A percentile compares a stretch with the other conserved stretches of the same genome.
These are phyloP conservation scores for Iguana delicatissima DNA, from an alignment of 2,797 vertebrate genomes.

Conservation along the genomic window DNA sequence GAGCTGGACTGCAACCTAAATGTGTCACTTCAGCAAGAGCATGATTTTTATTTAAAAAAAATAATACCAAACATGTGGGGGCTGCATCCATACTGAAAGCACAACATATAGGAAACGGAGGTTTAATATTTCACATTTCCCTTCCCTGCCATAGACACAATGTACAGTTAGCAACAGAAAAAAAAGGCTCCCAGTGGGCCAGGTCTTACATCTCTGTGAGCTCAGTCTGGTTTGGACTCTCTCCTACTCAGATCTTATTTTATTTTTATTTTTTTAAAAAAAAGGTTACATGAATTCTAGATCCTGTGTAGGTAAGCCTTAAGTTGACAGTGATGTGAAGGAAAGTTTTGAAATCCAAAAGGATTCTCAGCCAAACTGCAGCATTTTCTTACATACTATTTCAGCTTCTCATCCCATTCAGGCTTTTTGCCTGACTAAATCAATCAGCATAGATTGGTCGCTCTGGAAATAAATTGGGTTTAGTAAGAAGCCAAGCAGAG, in stretches of 20 bases:
- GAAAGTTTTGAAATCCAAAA: conserved; percentile 48
- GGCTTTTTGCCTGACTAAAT: conserved; percentile 53
- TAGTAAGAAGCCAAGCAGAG: conserved; percentile 31
- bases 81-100: neutral
- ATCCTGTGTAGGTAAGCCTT: neutral
- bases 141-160: neutral
- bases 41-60: neutral
- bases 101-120: neutral
- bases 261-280: neutral
- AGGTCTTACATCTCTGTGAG: neutral
- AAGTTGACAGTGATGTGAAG: conserved; percentile 30
- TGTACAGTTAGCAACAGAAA: neutral
- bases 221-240: neutral
- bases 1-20: conserved; percentile 11
- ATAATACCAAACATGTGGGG: neutral
- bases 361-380: conserved; percentile 44
- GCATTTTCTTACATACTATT: conserved; percentile 34
- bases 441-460: conserved; percentile 49
- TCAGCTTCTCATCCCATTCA: conserved; percentile 57
- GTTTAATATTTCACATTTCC: neutral
- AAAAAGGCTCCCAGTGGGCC: neutral
- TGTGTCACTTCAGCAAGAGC: neutral
- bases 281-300: neutral
- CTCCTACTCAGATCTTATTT: neutral
- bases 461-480: conserved; percentile 46